These are phyloP conservation scores for Halocaridina rubra DNA, from an alignment of 2,888 invertebrate genomes.

Conservation along the genomic window DNA sequence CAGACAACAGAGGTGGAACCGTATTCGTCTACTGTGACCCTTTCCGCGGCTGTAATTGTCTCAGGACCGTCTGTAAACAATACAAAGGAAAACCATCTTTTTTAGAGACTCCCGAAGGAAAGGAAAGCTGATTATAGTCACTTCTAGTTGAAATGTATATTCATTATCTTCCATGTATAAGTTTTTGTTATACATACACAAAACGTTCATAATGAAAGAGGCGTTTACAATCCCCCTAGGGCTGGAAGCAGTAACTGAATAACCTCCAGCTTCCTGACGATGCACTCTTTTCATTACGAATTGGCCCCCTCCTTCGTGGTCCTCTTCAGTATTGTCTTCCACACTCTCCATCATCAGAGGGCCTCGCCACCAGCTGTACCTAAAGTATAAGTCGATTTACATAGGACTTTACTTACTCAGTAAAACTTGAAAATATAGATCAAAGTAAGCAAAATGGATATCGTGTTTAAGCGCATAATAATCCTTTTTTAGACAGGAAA, in stretches of 20 bases:
- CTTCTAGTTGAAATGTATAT: background rate
- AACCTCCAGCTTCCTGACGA: conserved; percentile 21
- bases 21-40: conserved; percentile 25
- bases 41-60: conserved; percentile 5
- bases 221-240: conserved; percentile 13
- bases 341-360: background rate
- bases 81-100: background rate
- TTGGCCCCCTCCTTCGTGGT: background rate
- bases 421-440: too few relatives aligned
- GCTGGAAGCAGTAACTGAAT: conserved; percentile 31
- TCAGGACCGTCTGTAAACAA: conserved; percentile 6
- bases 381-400: too few relatives aligned
- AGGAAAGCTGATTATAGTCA: background rate
- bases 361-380: background rate
- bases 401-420: too few relatives aligned
- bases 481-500: too few relatives aligned
- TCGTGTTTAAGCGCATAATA: too few relatives aligned
- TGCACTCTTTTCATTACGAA: background rate
- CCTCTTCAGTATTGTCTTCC: background rate
- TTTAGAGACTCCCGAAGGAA: background rate
- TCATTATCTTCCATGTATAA: background rate
- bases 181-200: conserved; percentile 29
- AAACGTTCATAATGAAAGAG: conserved; percentile 30
- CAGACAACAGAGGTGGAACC: conserved; percentile 11
- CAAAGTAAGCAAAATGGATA: too few relatives aligned